A percentile compares a stretch with the other conserved stretches of the same genome.
Conservation (phyloP, 2,888 invertebrate genomes). For the Archips xylosteana region DNA sequence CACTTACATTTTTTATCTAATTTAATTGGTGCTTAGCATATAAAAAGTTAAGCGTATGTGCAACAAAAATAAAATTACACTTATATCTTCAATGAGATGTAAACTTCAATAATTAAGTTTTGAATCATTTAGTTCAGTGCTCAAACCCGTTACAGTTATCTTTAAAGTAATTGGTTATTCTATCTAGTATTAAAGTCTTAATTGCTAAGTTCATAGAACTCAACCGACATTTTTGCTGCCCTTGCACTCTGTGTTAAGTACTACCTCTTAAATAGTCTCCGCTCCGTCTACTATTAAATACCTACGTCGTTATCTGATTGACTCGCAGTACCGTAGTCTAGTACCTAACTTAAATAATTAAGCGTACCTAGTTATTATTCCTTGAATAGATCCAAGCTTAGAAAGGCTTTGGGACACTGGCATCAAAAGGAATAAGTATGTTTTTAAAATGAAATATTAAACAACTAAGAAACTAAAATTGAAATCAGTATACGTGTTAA, state of each 20-base stretch:
- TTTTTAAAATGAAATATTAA: neutral
- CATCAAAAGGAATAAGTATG: neutral
- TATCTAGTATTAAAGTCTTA: slow-evolving; percentile 17
- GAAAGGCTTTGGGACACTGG: neutral
- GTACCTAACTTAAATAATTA: neutral
- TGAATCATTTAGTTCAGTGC: neutral
- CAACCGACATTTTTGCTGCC: slow-evolving; percentile 10
- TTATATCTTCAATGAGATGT: slow-evolving; percentile 1
- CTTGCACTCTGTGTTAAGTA: neutral
- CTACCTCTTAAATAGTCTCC: neutral
- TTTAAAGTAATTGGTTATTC: neutral
- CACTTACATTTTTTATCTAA: neutral
- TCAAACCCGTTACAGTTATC: slow-evolving; percentile 3
- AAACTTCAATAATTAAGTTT: slow-evolving; percentile 1
- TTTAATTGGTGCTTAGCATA: neutral
- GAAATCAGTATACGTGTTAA: slow-evolving; percentile 4
- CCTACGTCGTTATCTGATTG: slow-evolving; percentile 1
- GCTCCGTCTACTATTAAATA: neutral
- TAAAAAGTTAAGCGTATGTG: neutral
- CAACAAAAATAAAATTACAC: neutral
- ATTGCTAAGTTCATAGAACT: slow-evolving; percentile 18
- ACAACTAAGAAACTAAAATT: neutral
- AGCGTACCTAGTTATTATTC: neutral
- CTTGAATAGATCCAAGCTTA: neutral
- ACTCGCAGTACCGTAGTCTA: neutral